Percentiles rank a stretch among this genome's conserved stretches.
These are phyloP conservation scores for Etheostoma perlongum DNA, from an alignment of 2,797 vertebrate genomes.

Conservation along the genomic window DNA sequence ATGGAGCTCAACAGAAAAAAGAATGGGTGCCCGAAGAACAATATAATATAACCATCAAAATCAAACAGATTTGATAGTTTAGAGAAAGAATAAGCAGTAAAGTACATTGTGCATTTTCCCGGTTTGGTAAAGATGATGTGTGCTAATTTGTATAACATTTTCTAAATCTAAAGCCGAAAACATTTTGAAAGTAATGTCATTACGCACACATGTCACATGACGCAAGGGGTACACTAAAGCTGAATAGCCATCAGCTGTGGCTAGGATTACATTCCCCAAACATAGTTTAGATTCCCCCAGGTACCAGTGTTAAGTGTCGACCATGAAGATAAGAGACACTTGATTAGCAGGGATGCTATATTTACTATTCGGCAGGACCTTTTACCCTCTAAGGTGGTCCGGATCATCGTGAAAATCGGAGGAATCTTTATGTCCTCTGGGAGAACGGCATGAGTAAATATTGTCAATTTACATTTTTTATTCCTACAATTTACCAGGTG, in stretches of 20 bases:
- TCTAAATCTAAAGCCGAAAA: neutral
- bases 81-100: neutral
- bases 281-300: slow-evolving; percentile 77
- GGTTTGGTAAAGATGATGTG: neutral
- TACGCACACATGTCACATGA: too few relatives aligned
- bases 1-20: neutral
- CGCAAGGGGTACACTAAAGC: slow-evolving; percentile 19
- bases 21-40: neutral
- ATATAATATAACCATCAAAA: too few relatives aligned
- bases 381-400: slow-evolving; percentile 58
- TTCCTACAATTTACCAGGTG: neutral
- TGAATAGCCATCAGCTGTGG: slow-evolving; percentile 54
- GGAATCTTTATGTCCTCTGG: slow-evolving; percentile 9
- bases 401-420: slow-evolving; percentile 13
- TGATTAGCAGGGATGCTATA: slow-evolving; percentile 75
- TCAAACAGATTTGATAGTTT: neutral
- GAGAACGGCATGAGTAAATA: neutral
- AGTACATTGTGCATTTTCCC: neutral
- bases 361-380: slow-evolving; percentile 72
- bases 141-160: neutral
- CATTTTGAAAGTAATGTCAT: slow-evolving; percentile 18
- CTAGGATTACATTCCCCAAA: slow-evolving; percentile 68
- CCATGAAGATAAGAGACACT: slow-evolving; percentile 74
- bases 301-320: slow-evolving; percentile 75
- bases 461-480: neutral